Evolutionary conservation across 2,113 vertebrate genomes (phyloP).

Genomic region (Notarius lentiginosus): DNA sequence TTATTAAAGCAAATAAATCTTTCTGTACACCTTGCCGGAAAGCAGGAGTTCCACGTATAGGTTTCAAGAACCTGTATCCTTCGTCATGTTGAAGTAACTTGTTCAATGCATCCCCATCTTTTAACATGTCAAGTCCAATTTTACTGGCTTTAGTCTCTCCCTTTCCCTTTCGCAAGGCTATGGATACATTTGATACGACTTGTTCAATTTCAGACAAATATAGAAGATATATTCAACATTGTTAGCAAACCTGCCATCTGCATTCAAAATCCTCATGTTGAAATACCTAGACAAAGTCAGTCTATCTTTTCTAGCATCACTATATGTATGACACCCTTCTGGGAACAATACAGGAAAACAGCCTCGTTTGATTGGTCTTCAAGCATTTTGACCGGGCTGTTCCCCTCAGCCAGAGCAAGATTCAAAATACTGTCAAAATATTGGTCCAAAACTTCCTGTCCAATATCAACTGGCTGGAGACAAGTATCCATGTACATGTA

Average conservation of each 20-base stretch:
- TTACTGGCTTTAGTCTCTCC: no score
- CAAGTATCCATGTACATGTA: conserved; percentile 28
- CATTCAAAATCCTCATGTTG: conserved; percentile 36
- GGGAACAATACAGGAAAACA: conserved; percentile 45
- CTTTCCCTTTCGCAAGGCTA: conserved; percentile 26
- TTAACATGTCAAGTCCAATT: no score
- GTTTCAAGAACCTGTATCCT: conserved; percentile 37
- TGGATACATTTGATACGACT: conserved; percentile 31
- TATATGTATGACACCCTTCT: not conserved
- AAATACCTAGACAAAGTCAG: conserved; percentile 26
- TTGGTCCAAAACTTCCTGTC: conserved; percentile 21
- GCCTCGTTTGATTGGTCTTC: conserved; percentile 33
- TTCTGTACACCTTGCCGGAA: conserved; percentile 38
- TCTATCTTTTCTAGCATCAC: not conserved
- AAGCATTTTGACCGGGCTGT: conserved; percentile 16
- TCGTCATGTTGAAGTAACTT: conserved; percentile 9
- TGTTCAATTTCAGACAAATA: conserved; percentile 39
- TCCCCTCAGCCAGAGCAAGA: conserved; percentile 19
- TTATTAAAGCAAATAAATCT: conserved; percentile 41
- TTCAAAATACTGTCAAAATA: conserved; percentile 4
- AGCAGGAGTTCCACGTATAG: conserved; percentile 16
- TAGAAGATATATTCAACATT: conserved; percentile 41
- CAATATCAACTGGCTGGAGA: conserved; percentile 33
- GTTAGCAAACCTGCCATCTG: conserved; percentile 41
- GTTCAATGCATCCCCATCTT: no score